These are phyloP conservation scores for Lysiphlebus fabarum DNA, from an alignment of 1,140 invertebrate species.

Conservation along the genomic window DNA sequence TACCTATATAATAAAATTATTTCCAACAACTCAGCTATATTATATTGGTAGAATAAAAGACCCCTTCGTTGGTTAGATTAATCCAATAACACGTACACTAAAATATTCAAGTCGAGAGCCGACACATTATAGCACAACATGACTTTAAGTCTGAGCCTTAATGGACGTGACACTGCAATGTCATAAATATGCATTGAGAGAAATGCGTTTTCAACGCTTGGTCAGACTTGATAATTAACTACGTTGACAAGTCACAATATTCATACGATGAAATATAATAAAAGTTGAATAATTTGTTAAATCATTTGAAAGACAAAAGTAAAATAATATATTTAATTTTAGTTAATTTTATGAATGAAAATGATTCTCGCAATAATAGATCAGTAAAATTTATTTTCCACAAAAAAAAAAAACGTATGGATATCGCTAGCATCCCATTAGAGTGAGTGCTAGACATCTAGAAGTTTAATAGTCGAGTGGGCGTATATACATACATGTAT, in stretches of 20 bases:
- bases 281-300: neutral
- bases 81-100: slow-evolving; percentile 28
- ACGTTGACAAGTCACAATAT: neutral
- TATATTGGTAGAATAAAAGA: slow-evolving; percentile 1
- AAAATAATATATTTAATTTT: slow-evolving; percentile 24
- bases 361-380: slow-evolving; percentile 32
- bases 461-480: slow-evolving; percentile 25
- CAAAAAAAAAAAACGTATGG: slow-evolving; percentile 26
- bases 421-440: slow-evolving; percentile 47
- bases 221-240: too few species aligned
- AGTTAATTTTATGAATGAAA: slow-evolving; percentile 43
- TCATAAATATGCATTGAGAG: slow-evolving; percentile 31
- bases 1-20: too few species aligned
- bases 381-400: slow-evolving; percentile 37
- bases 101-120: neutral
- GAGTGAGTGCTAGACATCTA: slow-evolving; percentile 45
- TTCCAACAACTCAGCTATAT: too few species aligned
- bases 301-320: neutral
- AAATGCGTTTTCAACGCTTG: slow-evolving; percentile 15
- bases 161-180: slow-evolving; percentile 29
- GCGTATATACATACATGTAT: slow-evolving; percentile 18
- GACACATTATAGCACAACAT: slow-evolving; percentile 10
- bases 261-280: too few species aligned
- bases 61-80: slow-evolving; percentile 18
- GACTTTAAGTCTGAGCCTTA: slow-evolving; percentile 33